phyloP scores from a whole-genome alignment of 2,113 vertebrate genomes.

The Phoxinus phoxinus region DNA sequence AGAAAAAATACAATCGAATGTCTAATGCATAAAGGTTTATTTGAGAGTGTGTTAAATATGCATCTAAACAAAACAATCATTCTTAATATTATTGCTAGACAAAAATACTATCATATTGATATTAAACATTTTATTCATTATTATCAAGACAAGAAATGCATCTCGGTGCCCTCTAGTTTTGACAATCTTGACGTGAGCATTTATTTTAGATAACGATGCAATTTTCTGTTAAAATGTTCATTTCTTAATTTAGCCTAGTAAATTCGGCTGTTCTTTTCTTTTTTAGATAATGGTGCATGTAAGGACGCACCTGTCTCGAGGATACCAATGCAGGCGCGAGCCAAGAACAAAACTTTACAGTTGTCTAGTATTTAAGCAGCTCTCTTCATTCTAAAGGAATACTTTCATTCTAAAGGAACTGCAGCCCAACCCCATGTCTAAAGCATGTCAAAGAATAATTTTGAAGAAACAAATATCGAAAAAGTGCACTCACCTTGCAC shows the following conservation, averaged over 20 bases:
- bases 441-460: neutral
- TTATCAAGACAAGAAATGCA: neutral
- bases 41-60: neutral
- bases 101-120: neutral
- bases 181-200: neutral
- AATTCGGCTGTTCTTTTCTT: neutral
- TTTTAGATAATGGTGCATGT: constrained; percentile 9
- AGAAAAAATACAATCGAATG: constrained; percentile 18
- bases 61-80: neutral
- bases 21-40: neutral
- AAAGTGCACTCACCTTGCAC: constrained; percentile 88
- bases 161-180: neutral
- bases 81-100: neutral
- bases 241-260: neutral
- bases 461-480: neutral
- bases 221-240: neutral
- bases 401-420: neutral
- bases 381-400: neutral
- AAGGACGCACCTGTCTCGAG: constrained; percentile 41
- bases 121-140: neutral
- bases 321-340: constrained; percentile 8
- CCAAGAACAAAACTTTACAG: constrained; percentile 40
- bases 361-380: neutral
- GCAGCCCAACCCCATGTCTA: neutral
- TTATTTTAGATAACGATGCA: constrained; percentile 1